Evolutionary conservation across 1,140 invertebrate genomes (phyloP).

Genomic region (Sminthurides bifidus): DNA sequence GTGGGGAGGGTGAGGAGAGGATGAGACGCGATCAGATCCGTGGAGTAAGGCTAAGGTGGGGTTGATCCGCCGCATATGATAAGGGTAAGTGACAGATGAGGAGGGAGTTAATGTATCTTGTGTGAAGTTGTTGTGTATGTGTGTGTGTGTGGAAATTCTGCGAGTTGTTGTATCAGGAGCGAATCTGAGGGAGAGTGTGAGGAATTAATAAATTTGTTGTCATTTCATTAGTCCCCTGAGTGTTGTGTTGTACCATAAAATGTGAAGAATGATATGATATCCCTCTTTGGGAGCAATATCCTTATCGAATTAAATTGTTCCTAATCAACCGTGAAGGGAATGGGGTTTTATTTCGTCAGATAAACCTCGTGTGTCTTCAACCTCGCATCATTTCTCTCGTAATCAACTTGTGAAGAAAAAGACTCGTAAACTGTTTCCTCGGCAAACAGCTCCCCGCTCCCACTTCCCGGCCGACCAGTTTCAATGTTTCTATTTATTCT

Average conservation of each 20-base stretch:
- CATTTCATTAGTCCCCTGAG: conserved; percentile 31
- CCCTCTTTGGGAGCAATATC: conserved; percentile 20
- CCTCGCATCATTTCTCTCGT: conserved; percentile 15
- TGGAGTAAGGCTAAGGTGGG: too few species aligned
- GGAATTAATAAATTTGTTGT: conserved; percentile 33
- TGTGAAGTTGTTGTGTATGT: too few species aligned
- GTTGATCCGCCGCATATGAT: conserved; percentile 6
- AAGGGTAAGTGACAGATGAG: conserved; percentile 26
- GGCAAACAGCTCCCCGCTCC: too few species aligned
- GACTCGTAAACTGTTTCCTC: conserved; percentile 16
- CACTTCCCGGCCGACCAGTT: too few species aligned
- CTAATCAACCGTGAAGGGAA: conserved; percentile 28
- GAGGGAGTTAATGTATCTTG: conserved; percentile 13
- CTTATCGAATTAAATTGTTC: conserved; percentile 33
- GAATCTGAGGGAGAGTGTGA: conserved; percentile 20
- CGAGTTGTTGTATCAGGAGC: not conserved
- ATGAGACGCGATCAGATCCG: too few species aligned
- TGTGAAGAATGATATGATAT: conserved; percentile 31
- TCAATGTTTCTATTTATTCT: conserved; percentile 4
- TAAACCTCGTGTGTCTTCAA: conserved; percentile 16
- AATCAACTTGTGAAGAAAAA: conserved; percentile 26
- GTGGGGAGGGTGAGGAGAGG: not conserved
- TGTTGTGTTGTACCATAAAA: conserved; percentile 32
- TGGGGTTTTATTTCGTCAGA: conserved; percentile 23
- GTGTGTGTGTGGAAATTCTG: too few species aligned